These are phyloP conservation scores for Phylloscopus trochilus DNA, from an alignment of 2,113 vertebrate genomes.

Conservation along the genomic window DNA sequence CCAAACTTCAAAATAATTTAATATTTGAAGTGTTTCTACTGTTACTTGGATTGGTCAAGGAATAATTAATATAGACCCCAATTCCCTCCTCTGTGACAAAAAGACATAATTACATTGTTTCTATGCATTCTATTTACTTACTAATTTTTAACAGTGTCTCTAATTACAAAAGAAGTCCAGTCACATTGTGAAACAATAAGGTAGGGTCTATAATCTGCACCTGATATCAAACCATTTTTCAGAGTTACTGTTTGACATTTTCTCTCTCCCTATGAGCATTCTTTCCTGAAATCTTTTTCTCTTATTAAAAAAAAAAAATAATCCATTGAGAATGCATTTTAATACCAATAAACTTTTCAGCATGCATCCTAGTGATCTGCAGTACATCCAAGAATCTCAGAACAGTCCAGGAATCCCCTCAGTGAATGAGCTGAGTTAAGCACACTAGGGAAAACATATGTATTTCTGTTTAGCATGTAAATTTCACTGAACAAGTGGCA, in stretches of 20 bases:
- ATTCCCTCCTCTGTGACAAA: not conserved
- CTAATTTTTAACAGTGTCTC: not conserved
- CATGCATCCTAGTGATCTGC: not conserved
- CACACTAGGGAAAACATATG: not conserved
- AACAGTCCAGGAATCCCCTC: not conserved
- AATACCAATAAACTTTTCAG: not conserved
- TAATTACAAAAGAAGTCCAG: not conserved
- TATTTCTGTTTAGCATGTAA: not conserved
- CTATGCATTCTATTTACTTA: not conserved
- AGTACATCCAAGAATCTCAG: not conserved
- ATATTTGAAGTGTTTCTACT: not conserved
- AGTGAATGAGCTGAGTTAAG: not conserved
- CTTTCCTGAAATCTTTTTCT: conserved; percentile 16
- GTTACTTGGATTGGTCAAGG: not conserved
- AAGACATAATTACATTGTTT: not conserved
- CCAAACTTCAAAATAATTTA: not conserved
- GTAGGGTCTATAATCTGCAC: not conserved
- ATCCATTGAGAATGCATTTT: conserved; percentile 5
- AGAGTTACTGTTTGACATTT: not conserved
- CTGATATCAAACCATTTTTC: conserved; percentile 15
- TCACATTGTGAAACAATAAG: not conserved
- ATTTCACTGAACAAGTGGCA: not conserved
- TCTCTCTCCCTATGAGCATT: not conserved
- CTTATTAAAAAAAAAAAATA: not conserved
- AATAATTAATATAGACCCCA: not conserved